phyloP scores from a whole-genome alignment of 2,888 invertebrate species.

The Chrysina gloriosa region DNA sequence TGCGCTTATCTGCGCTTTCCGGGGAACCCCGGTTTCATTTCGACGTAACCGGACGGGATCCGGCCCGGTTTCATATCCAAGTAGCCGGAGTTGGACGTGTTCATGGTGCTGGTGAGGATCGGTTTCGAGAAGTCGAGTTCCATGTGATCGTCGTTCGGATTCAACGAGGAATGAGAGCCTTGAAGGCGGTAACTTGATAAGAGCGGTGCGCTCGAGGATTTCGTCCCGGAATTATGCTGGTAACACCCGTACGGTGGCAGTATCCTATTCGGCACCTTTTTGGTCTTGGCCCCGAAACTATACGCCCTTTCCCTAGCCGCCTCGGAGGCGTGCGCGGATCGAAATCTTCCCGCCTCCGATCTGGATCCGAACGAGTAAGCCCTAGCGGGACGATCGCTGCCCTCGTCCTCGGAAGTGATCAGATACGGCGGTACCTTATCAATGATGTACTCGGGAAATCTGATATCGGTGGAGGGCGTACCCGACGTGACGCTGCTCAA shows the following conservation, averaged over 20 bases:
- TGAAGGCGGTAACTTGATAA: slow-evolving; percentile 67
- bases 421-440: slow-evolving; percentile 85
- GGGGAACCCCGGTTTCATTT: slow-evolving; percentile 62
- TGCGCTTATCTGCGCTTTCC: slow-evolving; percentile 46
- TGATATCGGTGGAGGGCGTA: slow-evolving; percentile 83
- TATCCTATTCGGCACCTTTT: slow-evolving; percentile 63
- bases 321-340: slow-evolving; percentile 51
- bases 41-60: slow-evolving; percentile 61
- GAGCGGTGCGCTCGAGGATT: slow-evolving; percentile 78
- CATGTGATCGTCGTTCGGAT: slow-evolving; percentile 82
- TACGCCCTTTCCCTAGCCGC: slow-evolving; percentile 77
- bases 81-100: slow-evolving; percentile 63
- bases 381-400: slow-evolving; percentile 73
- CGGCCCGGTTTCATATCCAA: slow-evolving; percentile 72
- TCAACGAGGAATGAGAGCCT: slow-evolving; percentile 60
- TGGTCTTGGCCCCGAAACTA: slow-evolving; percentile 79
- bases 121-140: slow-evolving; percentile 78
- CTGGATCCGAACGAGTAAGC: slow-evolving; percentile 89
- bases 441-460: slow-evolving; percentile 82
- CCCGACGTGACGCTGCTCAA: slow-evolving; percentile 82
- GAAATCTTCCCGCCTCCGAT: slow-evolving; percentile 67
- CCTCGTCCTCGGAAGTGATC: slow-evolving; percentile 72
- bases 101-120: slow-evolving; percentile 5
- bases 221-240: slow-evolving; percentile 61
- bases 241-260: slow-evolving; percentile 55